Evolutionary conservation across 2,113 vertebrate species (phyloP).

Genomic region (Hydropotes inermis): DNA sequence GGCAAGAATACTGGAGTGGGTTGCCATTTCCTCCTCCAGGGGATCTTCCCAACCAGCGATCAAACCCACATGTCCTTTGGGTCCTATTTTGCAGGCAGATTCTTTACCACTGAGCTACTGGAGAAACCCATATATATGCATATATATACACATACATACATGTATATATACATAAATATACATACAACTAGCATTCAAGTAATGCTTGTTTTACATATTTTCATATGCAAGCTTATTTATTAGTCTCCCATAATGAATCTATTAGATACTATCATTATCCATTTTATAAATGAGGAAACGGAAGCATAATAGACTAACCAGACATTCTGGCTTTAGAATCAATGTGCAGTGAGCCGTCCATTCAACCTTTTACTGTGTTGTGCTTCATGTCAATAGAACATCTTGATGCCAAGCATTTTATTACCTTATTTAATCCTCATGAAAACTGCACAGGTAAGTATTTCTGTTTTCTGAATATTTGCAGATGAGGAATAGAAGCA

Average conservation of each 20-base stretch:
- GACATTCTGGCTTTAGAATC: not conserved
- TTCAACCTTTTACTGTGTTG: not conserved
- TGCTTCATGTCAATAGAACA: not conserved
- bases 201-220: not conserved
- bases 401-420: not conserved
- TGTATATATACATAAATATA: too few species aligned
- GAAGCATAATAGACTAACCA: not conserved
- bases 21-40: not conserved
- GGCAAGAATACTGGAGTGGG: not conserved
- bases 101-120: not conserved
- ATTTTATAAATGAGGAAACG: not conserved
- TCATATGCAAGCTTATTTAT: not conserved
- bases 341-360: not conserved
- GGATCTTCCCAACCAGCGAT: not conserved
- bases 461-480: not conserved
- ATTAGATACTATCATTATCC: not conserved
- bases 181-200: not conserved
- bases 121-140: not conserved
- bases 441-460: not conserved
- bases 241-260: not conserved
- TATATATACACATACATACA: not conserved
- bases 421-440: not conserved
- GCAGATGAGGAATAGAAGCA: not conserved
- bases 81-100: not conserved
- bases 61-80: rapidly evolving